Base-by-base conservation (phyloP, 2,797 vertebrate genomes). In the Gymnopithys bicolor region DNA sequence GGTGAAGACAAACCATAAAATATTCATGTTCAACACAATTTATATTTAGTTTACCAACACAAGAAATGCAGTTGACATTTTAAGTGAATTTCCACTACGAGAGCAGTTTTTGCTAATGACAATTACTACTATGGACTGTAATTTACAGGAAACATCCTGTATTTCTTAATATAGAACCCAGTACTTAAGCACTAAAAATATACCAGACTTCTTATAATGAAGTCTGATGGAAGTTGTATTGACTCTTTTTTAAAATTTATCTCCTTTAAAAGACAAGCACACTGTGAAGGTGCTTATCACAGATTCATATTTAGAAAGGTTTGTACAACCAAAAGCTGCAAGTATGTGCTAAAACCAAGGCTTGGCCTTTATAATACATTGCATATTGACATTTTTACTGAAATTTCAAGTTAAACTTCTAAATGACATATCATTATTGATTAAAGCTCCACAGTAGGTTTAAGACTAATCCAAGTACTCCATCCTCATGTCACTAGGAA, bases 251-350 rank as follows among this genome's bases (percentile, higher is more conserved):
- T 15, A 3, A 11, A 43, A 80, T 3, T 76, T 48, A 10, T 4
- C 35, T 86, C 13, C 68, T 74, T 75, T 27, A 78, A 35, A 74
- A 80, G 64, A 64, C 37, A 77, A 87, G n/a, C 19, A 82, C 84
- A 74, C 7, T 18, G 63, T 35, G 25, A 73, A 66, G 7, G 5
- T 48, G 33, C 35, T 71, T 67, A 83, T 71, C 73, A 84, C 49
- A 88, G 23, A 80, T 78, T 67, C 45, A 5, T 39, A 81, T 83
- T 85, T 89, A 94, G 49, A 93, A 94, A 91, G 58, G 22, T 11
- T 64, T 4, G 51, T 66, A 90, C n/a, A 89, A 91, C 22, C 35
- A 16, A 52, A 4, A 39, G 25, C 19, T 81, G 22, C 6, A 84
- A 75, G 46, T 74, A 48, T 46, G 67, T 58, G 22, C 19, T 58